Percentiles rank a stretch among this genome's conserved stretches.
phyloP scores from a whole-genome alignment of 2,888 invertebrate genomes.

The Aproaerema taeniolella region DNA sequence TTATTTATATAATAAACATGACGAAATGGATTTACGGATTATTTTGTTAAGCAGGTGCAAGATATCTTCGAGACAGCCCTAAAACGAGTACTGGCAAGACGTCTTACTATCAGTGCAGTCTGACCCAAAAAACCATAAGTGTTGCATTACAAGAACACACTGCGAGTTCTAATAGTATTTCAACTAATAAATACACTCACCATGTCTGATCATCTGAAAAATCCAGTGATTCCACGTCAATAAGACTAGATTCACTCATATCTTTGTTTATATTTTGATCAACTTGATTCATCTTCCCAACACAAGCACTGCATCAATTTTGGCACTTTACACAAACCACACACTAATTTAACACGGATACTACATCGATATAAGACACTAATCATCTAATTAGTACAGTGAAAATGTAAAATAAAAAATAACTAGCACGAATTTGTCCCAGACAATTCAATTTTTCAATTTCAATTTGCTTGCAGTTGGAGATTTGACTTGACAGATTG shows the following conservation, averaged over 20 bases:
- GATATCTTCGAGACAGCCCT: too few species aligned
- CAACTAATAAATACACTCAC: conserved; percentile 50
- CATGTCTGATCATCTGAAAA: conserved; percentile 78
- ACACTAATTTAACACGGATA: conserved; percentile 50
- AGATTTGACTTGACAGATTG: conserved; percentile 49
- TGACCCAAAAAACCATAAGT: conserved; percentile 21
- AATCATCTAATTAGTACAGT: conserved; percentile 54
- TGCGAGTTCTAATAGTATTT: too few species aligned
- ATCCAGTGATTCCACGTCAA: conserved; percentile 76
- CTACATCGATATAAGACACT: conserved; percentile 56
- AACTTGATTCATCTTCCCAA: conserved; percentile 65
- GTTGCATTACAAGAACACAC: conserved; percentile 13
- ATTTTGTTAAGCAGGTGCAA: too few species aligned
- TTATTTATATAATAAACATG: too few species aligned
- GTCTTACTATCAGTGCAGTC: conserved; percentile 24
- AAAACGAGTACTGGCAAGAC: too few species aligned
- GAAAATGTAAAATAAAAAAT: conserved; percentile 47
- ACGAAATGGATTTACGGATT: too few species aligned
- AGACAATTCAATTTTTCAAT: too few species aligned
- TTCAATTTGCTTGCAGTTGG: conserved; percentile 40
- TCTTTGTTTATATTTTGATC: conserved; percentile 77
- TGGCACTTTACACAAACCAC: conserved; percentile 68
- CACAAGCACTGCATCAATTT: conserved; percentile 64
- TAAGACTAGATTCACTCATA: conserved; percentile 74
- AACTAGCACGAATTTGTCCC: conserved; percentile 60